phyloP scores from a whole-genome alignment of 2,797 vertebrate species.

The Gymnopithys bicolor region DNA sequence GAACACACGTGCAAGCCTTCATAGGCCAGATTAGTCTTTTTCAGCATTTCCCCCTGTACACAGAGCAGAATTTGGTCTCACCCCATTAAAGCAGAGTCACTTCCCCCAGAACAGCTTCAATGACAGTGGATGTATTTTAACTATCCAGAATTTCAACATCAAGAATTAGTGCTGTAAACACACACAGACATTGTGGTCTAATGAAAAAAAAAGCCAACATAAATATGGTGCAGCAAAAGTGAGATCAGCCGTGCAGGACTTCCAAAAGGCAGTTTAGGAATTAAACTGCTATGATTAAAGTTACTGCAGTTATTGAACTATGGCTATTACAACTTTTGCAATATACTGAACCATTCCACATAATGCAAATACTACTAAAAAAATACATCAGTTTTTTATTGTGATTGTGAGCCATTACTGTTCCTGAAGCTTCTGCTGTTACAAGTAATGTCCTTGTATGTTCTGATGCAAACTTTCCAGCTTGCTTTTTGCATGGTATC shows the following conservation, averaged over 20 bases:
- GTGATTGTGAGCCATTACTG: neutral
- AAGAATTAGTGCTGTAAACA: neutral
- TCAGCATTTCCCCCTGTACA: neutral
- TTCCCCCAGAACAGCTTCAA: neutral
- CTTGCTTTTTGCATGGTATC: neutral
- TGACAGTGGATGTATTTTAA: neutral
- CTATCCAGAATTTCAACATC: neutral
- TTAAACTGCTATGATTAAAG: neutral
- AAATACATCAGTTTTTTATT: neutral
- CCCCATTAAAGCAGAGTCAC: accelerated
- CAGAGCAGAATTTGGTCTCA: neutral
- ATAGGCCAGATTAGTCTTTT: neutral
- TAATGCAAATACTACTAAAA: neutral
- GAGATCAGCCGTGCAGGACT: neutral
- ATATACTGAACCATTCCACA: neutral
- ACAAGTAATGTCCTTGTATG: neutral
- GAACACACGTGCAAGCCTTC: neutral
- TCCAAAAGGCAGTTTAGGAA: neutral
- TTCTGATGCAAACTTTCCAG: neutral
- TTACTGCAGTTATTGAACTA: neutral
- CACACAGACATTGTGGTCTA: accelerated
- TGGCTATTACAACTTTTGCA: neutral
- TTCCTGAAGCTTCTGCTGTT: neutral
- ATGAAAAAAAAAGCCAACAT: neutral
- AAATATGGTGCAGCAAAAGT: neutral